Percentiles rank a stretch among this genome's conserved stretches.
phyloP scores from a whole-genome alignment of 2,888 invertebrate genomes.

The Malthinus flaveolus region DNA sequence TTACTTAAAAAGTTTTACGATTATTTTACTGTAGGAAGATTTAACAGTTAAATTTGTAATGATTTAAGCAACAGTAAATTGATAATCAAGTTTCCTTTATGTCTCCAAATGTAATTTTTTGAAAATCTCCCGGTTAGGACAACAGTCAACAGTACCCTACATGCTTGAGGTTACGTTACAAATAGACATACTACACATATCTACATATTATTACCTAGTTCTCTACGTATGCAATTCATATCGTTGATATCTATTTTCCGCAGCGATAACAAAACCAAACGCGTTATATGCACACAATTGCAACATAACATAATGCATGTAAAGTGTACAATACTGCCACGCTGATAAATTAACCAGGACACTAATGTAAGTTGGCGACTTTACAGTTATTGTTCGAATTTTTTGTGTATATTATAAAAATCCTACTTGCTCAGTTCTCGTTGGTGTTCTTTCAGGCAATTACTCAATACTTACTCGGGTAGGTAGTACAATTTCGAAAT shows the following conservation, averaged over 20 bases:
- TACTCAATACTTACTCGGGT: no score
- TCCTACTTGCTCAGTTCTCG: no score
- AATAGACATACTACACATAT: no score
- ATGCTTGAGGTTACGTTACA: constrained; percentile 26
- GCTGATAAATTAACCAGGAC: constrained; percentile 26
- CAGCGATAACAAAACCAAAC: constrained; percentile 40
- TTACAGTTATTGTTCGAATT: neutral
- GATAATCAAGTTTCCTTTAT: no score
- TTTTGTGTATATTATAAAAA: neutral
- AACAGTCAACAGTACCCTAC: constrained; percentile 1
- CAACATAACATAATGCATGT: constrained; percentile 29
- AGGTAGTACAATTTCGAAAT: no score
- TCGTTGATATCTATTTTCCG: constrained; percentile 43
- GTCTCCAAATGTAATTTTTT: no score
- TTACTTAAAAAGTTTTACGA: no score
- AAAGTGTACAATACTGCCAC: constrained; percentile 34
- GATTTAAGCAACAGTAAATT: no score
- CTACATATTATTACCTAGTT: no score
- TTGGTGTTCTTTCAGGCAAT: no score
- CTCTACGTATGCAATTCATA: constrained; percentile 36
- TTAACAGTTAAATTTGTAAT: no score
- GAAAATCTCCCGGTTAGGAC: constrained; percentile 8
- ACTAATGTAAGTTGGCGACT: constrained; percentile 8
- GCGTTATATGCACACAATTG: constrained; percentile 40
- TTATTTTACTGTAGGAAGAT: no score